A percentile compares a stretch with the other conserved stretches of the same genome.
These are phyloP conservation scores for Merodon equestris DNA, from an alignment of 2,888 invertebrate genomes.

Conservation along the genomic window DNA sequence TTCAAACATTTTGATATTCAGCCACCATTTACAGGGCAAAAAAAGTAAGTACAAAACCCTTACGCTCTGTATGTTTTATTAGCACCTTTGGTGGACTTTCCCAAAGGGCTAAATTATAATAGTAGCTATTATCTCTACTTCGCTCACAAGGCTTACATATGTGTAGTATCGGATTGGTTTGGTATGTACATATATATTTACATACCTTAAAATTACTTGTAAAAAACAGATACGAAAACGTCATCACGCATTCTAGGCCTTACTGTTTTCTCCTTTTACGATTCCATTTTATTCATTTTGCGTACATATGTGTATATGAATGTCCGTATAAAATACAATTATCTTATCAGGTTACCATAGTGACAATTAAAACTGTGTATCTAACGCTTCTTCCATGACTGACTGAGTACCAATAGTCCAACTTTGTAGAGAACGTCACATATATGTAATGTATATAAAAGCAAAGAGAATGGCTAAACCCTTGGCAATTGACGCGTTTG, in stretches of 20 bases:
- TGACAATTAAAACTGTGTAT: constrained; percentile 58
- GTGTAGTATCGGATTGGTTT: constrained; percentile 27
- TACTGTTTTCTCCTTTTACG: constrained; percentile 31
- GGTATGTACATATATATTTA: constrained; percentile 10
- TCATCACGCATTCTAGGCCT: constrained; percentile 34
- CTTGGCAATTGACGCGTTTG: too few species aligned
- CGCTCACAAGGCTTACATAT: constrained; percentile 12
- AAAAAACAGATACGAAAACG: constrained; percentile 16
- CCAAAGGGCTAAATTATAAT: constrained; percentile 58
- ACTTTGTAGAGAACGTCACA: constrained; percentile 45
- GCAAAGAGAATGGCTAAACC: constrained; percentile 4
- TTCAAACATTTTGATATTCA: constrained; percentile 54
- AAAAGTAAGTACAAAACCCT: constrained; percentile 10
- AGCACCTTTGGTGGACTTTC: constrained; percentile 66
- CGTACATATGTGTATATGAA: neutral
- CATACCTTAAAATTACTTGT: too few species aligned
- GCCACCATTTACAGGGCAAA: constrained; percentile 47
- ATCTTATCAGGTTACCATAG: constrained; percentile 64
- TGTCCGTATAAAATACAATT: constrained; percentile 47
- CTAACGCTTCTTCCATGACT: constrained; percentile 29
- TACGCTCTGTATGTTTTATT: constrained; percentile 34
- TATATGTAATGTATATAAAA: too few species aligned
- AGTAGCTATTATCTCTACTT: constrained; percentile 46
- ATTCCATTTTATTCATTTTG: too few species aligned
- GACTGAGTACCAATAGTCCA: constrained; percentile 34